Conservation (phyloP, 2,113 vertebrate species). For the Tor tambroides region DNA sequence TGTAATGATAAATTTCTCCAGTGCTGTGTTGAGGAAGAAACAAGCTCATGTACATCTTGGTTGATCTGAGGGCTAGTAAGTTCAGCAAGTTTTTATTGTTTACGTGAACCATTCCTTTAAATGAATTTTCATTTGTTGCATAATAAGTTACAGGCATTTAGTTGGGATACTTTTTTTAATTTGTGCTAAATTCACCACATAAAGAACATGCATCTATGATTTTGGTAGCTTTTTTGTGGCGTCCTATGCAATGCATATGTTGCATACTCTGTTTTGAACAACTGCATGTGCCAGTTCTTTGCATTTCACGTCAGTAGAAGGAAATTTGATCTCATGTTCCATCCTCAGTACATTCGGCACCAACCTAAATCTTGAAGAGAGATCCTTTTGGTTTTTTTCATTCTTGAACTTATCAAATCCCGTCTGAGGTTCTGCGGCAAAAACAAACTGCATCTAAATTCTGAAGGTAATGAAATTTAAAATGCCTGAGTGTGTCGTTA, state of each 20-base stretch:
- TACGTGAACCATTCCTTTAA: not conserved
- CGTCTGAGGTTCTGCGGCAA: not conserved
- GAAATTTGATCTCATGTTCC: slow-evolving; percentile 13
- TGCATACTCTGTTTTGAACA: not conserved
- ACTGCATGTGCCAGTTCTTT: not conserved
- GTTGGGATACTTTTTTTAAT: not conserved
- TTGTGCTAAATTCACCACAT: not conserved
- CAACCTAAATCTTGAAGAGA: slow-evolving; percentile 33
- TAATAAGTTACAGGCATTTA: not conserved
- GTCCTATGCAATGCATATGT: too few relatives aligned
- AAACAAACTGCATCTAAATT: not conserved
- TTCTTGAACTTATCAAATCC: slow-evolving; percentile 24
- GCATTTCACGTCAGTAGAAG: not conserved
- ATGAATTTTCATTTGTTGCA: not conserved
- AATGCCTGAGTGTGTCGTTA: not conserved
- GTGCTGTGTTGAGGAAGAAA: too few relatives aligned
- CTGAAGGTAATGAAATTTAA: slow-evolving; percentile 24
- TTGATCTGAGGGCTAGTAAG: too few relatives aligned
- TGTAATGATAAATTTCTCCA: too few relatives aligned
- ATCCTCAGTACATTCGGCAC: not conserved
- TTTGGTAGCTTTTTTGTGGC: not conserved
- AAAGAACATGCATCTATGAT: not conserved
- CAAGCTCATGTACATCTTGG: too few relatives aligned
- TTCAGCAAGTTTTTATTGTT: too few relatives aligned
- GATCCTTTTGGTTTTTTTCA: not conserved